These are phyloP conservation scores for Tetanocera ferruginea DNA, from an alignment of 2,888 invertebrate species.

Conservation along the genomic window DNA sequence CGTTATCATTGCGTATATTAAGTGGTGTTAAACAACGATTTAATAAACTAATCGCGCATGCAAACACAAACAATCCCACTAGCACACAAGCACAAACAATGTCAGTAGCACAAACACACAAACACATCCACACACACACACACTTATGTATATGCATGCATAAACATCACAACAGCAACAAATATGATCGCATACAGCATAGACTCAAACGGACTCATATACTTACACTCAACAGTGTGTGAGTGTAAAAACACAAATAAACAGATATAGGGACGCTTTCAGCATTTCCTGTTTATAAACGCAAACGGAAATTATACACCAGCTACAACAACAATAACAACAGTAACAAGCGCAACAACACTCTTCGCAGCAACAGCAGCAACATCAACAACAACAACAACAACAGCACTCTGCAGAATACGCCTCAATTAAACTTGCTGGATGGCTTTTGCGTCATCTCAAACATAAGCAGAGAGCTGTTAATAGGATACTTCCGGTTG, in stretches of 20 bases:
- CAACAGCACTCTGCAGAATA: not conserved
- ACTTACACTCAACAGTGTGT: not conserved
- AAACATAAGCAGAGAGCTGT: too few relatives aligned
- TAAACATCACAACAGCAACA: not conserved
- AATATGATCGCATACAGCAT: not conserved
- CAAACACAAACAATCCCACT: not conserved
- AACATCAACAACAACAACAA: not conserved
- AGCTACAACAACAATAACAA: constrained; percentile 1
- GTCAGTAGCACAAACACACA: constrained; percentile 28
- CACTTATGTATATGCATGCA: not conserved
- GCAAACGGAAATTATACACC: constrained; percentile 1
- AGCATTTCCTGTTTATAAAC: constrained; percentile 11
- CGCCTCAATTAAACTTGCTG: not conserved
- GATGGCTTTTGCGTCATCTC: too few relatives aligned
- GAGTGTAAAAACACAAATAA: not conserved
- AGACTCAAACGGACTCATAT: not conserved
- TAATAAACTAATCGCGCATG: constrained; percentile 14
- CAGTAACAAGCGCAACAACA: not conserved
- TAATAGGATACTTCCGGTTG: not conserved
- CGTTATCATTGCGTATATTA: constrained; percentile 6
- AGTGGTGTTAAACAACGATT: constrained; percentile 7
- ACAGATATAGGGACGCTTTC: not conserved
- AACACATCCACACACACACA: not conserved
- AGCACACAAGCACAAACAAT: constrained; percentile 25
- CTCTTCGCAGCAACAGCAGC: not conserved